Evolutionary conservation across 2,888 invertebrate species (phyloP), one percentile per base, ranked within the genome.

Genomic region (Perizoma flavofasciatum): DNA sequence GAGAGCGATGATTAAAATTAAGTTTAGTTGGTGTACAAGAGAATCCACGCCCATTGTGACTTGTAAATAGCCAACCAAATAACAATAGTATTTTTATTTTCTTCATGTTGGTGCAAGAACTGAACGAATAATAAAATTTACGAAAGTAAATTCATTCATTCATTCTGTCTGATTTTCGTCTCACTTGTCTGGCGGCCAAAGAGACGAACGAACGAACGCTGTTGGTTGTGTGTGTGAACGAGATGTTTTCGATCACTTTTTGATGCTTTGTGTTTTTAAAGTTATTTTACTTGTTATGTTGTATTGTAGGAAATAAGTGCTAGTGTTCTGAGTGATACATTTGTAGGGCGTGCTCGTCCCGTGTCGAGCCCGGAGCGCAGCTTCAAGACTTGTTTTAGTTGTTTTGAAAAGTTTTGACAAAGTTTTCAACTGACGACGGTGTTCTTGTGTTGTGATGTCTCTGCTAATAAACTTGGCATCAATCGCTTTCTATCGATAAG

Each of bases 361-460:
- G 34, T 37, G 22, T 22, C 34, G 54, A 11, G 45, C 40, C 40
- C 44, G 37, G 41, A 58, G 49, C 45, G 61, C 49, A 43, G 10
- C 45, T 49, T 50, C 47, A 51, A 52, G 63, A 60, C 22, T 22
- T 22, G 1, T 2, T 22, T 22, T 22, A 22, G 22, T 75, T 77
- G 75, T 78, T 80, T 80, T 75, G 67, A 78, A 82, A 84, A 83
- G 81, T 82, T 83, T 77, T 63, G 60, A 69, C 64, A 68, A 83
- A 82, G 79, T 82, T 82, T 70, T 67, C 37, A 78, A 76, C 73
- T 84, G 72, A 77, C 81, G 83, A 82, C 73, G 59, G 70, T 77
- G 78, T 72, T 76, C 76, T 74, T 75, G 79, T 78, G 79, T 68
- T 88, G 89, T 85, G 82, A 91, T 90, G 90, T 87, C 79, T 83